Evolutionary conservation across 2,797 vertebrate genomes (phyloP), one percentile per base, ranked within the genome.

Genomic region (Cottoperca gobio): DNA sequence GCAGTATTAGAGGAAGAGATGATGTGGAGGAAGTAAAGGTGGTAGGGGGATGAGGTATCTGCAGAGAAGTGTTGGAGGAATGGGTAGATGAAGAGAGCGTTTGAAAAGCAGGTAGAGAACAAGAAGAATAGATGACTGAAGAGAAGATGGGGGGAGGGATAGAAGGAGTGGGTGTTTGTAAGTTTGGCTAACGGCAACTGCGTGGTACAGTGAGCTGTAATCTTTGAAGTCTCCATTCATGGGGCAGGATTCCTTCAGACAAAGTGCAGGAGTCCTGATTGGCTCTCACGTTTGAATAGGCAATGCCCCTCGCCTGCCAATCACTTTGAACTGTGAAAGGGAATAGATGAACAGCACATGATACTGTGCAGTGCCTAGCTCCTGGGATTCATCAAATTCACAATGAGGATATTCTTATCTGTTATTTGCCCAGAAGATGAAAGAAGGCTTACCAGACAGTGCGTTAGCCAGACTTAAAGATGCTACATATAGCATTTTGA

Each of bases 271-370:
- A 68, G 53, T 53, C 65, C 63, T 46, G 81, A 82, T 83, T 78
- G 84, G 77, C 53, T 71, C 13, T 67, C 19, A 40, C 43, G 16
- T 84, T 70, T 70, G 58, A 83, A 88, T 49, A 76, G 75, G 82
- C 52, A 46, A 77, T 50, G 57, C 66, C 59, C 61, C 43, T 28
- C 6, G 43, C 55, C 79, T 82, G 88, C 64, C 84, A 85, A 70
- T 88, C 85, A 83, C 65, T 65, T 48, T 37, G 43, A 81, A 49
- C 50, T n/a, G 37, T 77, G 80, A 86, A 81, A 70, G 46, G 71
- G 61, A 77, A 58, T 8, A 77, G 63, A 86, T 78, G 63, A 84
- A 14, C 37, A 23, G 61, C 19, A 6, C 48, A 31, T 13, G 79
- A 79, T 73, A 33, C 55, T 42, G 63, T n/a, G 63, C 62, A 52